Percentiles rank a stretch among this genome's conserved stretches.
These are phyloP conservation scores for Celastrina argiolus DNA, from an alignment of 2,888 invertebrate species.

Conservation along the genomic window DNA sequence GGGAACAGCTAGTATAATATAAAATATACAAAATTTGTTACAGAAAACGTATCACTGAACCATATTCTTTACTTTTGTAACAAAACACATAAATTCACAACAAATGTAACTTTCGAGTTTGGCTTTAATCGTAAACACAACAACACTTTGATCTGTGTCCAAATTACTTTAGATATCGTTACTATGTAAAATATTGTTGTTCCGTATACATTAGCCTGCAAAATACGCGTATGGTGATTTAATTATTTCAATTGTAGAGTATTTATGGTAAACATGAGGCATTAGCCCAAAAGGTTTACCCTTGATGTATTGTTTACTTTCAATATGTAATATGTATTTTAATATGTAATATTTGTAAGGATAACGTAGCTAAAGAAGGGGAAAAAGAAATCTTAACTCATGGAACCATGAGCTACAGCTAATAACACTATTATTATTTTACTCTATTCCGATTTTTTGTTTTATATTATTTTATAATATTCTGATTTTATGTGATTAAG, in stretches of 20 bases:
- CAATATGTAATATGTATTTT: too few species aligned
- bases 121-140: slow-evolving; percentile 4
- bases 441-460: too few species aligned
- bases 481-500: too few species aligned
- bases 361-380: too few species aligned
- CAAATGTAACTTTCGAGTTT: slow-evolving; percentile 6
- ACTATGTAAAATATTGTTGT: background rate
- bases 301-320: too few species aligned
- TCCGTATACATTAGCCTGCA: background rate
- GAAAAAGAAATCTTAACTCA: too few species aligned
- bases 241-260: background rate
- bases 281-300: too few species aligned
- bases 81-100: slow-evolving; percentile 4
- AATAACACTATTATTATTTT: too few species aligned
- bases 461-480: too few species aligned
- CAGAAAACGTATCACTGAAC: background rate
- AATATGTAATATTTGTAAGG: too few species aligned
- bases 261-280: slow-evolving; percentile 16
- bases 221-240: background rate
- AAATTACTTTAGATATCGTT: slow-evolving; percentile 10
- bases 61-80: background rate
- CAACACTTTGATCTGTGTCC: slow-evolving; percentile 15
- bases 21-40: background rate
- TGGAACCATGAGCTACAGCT: too few species aligned
- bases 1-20: too few species aligned